Evolutionary conservation across 2,888 invertebrate species (phyloP), one percentile per base, ranked within the genome.

Genomic region (Pammene fasciana): DNA sequence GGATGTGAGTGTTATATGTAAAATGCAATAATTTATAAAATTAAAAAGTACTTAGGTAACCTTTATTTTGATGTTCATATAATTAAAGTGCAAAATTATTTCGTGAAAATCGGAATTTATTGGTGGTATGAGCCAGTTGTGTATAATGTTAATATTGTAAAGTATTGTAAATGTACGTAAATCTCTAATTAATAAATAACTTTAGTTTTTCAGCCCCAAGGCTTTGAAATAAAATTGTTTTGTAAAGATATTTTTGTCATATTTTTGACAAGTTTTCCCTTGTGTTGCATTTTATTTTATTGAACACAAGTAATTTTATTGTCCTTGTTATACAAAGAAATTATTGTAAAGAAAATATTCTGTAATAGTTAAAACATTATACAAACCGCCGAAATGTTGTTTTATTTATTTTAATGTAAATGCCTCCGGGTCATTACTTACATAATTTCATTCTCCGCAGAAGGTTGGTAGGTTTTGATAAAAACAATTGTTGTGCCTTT

Each of bases 261-360:
- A 78, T 86, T 78, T 85, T 84, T 80, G 84, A 86, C 80, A 82
- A 79, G 68, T 84, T 82, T 85, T 80, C 76, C 74, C 75, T 84
- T 86, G 79, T 83, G 83, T 87, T 89, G 88, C 89, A 89, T 88
- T 90, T 90, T 91, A 88, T 90, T 91, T 87, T 87, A 83, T 87
- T 89, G 87, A 87, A 90, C 86, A 84, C 83, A 78, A 85, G 82
- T 82, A 81, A 81, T 85, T 86, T 86, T 83, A 84, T 84, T 84
- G 79, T 80, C 84, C 82, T 82, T 84, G 80, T 85, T 90, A 88
- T 89, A 90, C 87, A 90, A 89, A 89, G 75, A 84, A 86, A 88
- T 86, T 86, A 87, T 88, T 90, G 87, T 90, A 87, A 87, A 86
- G 68, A 68, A 83, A 85, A 84, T 87, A 86, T 86, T 85, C 86